Base-by-base conservation (phyloP, 2,888 invertebrate species). In the Thereva nobilitata region DNA sequence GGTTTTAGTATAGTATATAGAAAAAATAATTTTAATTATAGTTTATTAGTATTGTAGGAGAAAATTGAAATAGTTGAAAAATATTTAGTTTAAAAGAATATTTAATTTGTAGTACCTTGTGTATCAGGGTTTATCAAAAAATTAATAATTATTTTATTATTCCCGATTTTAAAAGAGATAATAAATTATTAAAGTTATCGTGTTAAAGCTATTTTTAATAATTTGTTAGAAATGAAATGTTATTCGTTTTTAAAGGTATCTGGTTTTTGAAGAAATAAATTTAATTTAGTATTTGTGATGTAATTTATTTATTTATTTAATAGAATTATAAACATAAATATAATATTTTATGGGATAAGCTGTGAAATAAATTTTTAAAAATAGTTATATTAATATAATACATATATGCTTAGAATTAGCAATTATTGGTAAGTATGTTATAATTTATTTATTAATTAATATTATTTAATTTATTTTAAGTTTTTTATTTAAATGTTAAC, bases 101-200 rank as follows among this genome's bases (percentile, higher is more conserved):
- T 83, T 85, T 84, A 66, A 82, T 79, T 84, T 84, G 80, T 79
- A 83, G 84, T 88, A 87, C 87, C 87, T 88, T 88, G 86, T 84
- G 88, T 87, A 87, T 88, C 85, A 88, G 87, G 86, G 85, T 84
- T 85, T 83, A 84, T 86, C 83, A 83, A 87, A 73, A 78, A 82
- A 77, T 73, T 71, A 72, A 74, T 76, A 75, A 73, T 76, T 75
- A 76, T 63, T 50, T 67, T 78, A 80, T 79, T 79, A 78, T 82
- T 86, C 83, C 84, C 85, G 86, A 87, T 85, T 84, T 84, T 82
- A 83, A 83, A 84, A 84, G 85, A 85, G 83, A 79, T 86, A 87
- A 83, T 81, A 82, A 80, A 77, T 81, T 84, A 85, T 76, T 75
- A 74, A 80, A 82, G 74, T 86, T 86, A 84, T 80, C 87, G 83